Conservation (phyloP, 2,888 invertebrate genomes). For the Meandrusa payeni region DNA sequence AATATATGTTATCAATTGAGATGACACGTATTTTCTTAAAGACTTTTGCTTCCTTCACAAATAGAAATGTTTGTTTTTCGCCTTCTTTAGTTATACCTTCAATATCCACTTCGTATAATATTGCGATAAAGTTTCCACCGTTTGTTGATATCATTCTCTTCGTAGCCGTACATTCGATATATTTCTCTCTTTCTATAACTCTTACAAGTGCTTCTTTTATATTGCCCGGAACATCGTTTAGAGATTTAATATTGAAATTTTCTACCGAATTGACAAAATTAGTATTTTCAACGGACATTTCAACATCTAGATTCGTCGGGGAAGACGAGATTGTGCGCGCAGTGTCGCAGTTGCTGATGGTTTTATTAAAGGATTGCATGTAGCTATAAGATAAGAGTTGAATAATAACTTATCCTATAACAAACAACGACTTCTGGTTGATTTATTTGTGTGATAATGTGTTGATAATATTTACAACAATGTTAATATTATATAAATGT, state of each 20-base stretch:
- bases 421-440: no score
- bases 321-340: no score
- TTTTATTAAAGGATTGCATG: no score
- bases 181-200: conserved; percentile 35
- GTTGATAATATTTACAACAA: no score
- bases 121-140: conserved; percentile 47
- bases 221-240: conserved; percentile 21
- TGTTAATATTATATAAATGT: no score
- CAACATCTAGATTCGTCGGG: no score
- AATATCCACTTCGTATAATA: conserved; percentile 43
- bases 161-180: conserved; percentile 30
- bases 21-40: conserved; percentile 32
- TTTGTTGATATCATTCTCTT: conserved; percentile 35
- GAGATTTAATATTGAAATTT: no score
- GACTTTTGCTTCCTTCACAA: conserved; percentile 41
- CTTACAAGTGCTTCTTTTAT: conserved; percentile 35
- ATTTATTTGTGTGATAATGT: no score
- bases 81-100: conserved; percentile 41
- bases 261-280: neutral
- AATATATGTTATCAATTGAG: conserved; percentile 34
- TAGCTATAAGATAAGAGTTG: no score
- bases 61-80: conserved; percentile 42
- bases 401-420: no score
- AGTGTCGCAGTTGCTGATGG: no score
- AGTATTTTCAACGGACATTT: no score